These are phyloP conservation scores for Theodoxus fluviatilis DNA, from an alignment of 2,888 invertebrate species.

Conservation along the genomic window DNA sequence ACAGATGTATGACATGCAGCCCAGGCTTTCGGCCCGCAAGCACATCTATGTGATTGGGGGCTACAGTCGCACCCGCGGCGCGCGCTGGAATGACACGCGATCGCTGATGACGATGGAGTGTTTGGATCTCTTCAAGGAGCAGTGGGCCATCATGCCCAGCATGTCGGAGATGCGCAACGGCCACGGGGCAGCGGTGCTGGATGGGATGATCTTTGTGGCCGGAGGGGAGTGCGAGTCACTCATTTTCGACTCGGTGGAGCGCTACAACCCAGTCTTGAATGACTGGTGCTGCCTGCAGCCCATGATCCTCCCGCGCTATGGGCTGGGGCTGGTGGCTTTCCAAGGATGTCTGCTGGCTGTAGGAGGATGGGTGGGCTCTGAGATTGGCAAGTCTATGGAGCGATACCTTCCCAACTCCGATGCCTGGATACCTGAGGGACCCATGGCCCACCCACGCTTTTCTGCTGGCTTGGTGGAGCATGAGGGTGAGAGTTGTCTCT, in stretches of 20 bases:
- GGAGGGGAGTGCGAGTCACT: constrained; percentile 87
- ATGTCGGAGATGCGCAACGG: constrained; percentile 86
- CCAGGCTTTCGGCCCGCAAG: constrained; percentile 84
- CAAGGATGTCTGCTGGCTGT: constrained; percentile 85
- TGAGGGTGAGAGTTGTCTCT: constrained; percentile 73
- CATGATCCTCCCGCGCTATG: constrained; percentile 72
- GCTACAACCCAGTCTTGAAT: constrained; percentile 55
- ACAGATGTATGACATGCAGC: constrained; percentile 67
- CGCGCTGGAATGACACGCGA: constrained; percentile 73
- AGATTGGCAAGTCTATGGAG: constrained; percentile 88
- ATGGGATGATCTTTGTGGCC: constrained; percentile 86
- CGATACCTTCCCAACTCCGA: constrained; percentile 82
- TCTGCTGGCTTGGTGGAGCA: constrained; percentile 90
- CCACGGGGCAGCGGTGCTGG: constrained; percentile 84
- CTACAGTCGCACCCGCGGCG: constrained; percentile 83
- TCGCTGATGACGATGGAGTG: constrained; percentile 84
- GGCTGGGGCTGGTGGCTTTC: constrained; percentile 85
- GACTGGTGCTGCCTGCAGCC: constrained; percentile 71
- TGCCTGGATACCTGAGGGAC: constrained; percentile 79
- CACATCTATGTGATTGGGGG: constrained; percentile 89
- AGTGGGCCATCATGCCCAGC: constrained; percentile 66
- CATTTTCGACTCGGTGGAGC: constrained; percentile 71
- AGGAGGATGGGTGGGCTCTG: constrained; percentile 92
- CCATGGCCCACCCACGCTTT: constrained; percentile 84
- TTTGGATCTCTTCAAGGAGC: constrained; percentile 68